These are phyloP conservation scores for Taenaris catops DNA, from an alignment of 2,888 invertebrate species.

Conservation along the genomic window DNA sequence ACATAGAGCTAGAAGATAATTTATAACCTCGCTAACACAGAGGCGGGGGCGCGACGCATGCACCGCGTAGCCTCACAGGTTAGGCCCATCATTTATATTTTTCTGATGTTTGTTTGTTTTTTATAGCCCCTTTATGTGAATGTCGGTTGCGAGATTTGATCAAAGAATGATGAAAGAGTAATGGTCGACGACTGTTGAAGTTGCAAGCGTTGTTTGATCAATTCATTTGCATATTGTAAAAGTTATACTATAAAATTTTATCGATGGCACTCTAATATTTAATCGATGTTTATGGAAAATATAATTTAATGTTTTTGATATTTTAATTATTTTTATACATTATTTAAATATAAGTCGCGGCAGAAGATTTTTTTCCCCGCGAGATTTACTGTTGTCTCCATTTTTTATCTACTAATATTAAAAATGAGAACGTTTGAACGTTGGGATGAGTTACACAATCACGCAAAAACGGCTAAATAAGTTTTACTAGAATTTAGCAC, in stretches of 20 bases:
- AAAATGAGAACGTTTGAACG: no score
- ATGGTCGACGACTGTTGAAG: constrained; percentile 64
- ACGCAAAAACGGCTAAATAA: no score
- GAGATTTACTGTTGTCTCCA: no score
- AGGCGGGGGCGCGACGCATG: constrained; percentile 41
- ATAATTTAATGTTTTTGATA: background rate
- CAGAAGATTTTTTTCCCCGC: no score
- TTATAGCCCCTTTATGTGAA: constrained; percentile 57
- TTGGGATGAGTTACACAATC: no score
- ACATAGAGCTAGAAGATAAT: constrained; percentile 68
- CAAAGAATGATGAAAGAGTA: constrained; percentile 73
- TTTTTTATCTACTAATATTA: no score
- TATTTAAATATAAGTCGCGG: no score
- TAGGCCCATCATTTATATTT: constrained; percentile 77
- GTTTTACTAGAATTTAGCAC: no score
- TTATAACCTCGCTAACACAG: constrained; percentile 63
- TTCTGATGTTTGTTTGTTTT: constrained; percentile 71
- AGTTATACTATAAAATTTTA: constrained; percentile 34
- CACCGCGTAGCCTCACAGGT: constrained; percentile 63
- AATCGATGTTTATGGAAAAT: background rate
- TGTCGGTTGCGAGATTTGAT: constrained; percentile 60
- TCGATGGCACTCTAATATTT: constrained; percentile 16
- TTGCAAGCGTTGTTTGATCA: constrained; percentile 67
- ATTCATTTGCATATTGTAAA: constrained; percentile 56
- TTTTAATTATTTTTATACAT: no score